These are phyloP conservation scores for Hoplodrina blanda DNA, from an alignment of 2,888 invertebrate species.

Conservation along the genomic window DNA sequence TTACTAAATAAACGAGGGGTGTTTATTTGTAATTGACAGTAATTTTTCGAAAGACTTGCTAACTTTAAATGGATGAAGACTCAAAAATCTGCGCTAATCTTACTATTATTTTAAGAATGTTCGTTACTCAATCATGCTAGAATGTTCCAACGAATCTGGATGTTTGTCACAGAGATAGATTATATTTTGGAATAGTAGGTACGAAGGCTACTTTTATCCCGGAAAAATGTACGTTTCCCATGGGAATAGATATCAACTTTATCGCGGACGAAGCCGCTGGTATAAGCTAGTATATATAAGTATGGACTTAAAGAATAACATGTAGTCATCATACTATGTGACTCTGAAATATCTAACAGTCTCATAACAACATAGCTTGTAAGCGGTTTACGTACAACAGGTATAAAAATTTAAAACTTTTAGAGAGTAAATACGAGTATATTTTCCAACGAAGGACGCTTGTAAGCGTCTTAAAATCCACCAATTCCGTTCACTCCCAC, in stretches of 20 bases:
- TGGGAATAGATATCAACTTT: too few species aligned
- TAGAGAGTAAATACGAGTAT: conserved; percentile 54
- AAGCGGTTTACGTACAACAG: conserved; percentile 60
- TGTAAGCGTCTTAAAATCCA: conserved; percentile 72
- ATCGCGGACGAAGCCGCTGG: too few species aligned
- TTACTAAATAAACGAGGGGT: conserved; percentile 1
- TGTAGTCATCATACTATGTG: background rate
- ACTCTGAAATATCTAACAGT: background rate
- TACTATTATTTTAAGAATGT: too few species aligned
- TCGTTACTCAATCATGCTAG: too few species aligned
- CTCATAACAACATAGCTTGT: conserved; percentile 25
- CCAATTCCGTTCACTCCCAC: conserved; percentile 58
- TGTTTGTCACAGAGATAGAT: too few species aligned
- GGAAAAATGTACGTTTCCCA: too few species aligned
- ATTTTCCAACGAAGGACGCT: conserved; percentile 59
- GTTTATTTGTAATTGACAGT: background rate
- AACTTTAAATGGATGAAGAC: background rate
- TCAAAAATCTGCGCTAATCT: background rate
- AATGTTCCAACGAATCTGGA: too few species aligned
- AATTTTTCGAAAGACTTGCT: background rate
- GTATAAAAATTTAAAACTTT: conserved; percentile 64
- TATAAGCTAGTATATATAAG: too few species aligned
- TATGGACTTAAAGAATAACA: background rate
- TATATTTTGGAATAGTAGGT: too few species aligned
- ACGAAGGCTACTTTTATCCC: too few species aligned